phyloP scores from a whole-genome alignment of 2,113 vertebrate species.

The Oxygymnocypris stewartii region DNA sequence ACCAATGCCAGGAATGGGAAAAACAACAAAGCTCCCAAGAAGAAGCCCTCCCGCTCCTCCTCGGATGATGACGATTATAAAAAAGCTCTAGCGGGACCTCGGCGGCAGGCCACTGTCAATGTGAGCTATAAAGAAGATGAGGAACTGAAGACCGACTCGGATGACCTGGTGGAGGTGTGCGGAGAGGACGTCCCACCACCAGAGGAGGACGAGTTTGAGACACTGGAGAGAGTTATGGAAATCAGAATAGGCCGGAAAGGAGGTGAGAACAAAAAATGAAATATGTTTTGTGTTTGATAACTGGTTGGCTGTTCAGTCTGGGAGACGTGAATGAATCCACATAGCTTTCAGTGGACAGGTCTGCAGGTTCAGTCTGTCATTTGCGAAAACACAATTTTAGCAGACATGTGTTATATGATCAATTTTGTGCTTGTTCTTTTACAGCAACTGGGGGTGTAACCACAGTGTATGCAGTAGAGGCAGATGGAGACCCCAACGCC shows the following conservation, averaged over 20 bases:
- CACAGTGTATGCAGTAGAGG: conserved; percentile 95
- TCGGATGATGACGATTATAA: conserved; percentile 86
- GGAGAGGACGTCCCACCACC: conserved; percentile 94
- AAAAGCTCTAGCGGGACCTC: conserved; percentile 83
- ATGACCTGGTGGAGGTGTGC: conserved; percentile 92
- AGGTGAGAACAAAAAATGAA: conserved; percentile 71
- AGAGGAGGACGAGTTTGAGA: conserved; percentile 98
- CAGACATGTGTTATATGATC: too few species aligned
- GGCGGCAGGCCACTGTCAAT: conserved; percentile 95
- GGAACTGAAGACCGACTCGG: conserved; percentile 95
- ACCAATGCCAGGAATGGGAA: conserved; percentile 88
- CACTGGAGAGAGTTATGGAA: conserved; percentile 95
- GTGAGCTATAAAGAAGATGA: conserved; percentile 98
- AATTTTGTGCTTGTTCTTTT: neutral
- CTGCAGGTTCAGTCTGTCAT: neutral
- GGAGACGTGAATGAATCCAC: neutral
- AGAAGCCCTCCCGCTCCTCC: conserved; percentile 85
- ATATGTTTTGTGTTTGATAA: neutral
- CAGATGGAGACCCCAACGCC: conserved; percentile 92
- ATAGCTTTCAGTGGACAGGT: neutral
- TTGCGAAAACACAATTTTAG: too few species aligned
- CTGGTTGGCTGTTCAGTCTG: neutral
- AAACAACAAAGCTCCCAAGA: conserved; percentile 82
- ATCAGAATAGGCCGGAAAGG: conserved; percentile 87
- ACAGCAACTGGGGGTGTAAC: conserved; percentile 91